Conservation (phyloP, 1,140 invertebrate genomes). For the Bombus terrestris region DNA sequence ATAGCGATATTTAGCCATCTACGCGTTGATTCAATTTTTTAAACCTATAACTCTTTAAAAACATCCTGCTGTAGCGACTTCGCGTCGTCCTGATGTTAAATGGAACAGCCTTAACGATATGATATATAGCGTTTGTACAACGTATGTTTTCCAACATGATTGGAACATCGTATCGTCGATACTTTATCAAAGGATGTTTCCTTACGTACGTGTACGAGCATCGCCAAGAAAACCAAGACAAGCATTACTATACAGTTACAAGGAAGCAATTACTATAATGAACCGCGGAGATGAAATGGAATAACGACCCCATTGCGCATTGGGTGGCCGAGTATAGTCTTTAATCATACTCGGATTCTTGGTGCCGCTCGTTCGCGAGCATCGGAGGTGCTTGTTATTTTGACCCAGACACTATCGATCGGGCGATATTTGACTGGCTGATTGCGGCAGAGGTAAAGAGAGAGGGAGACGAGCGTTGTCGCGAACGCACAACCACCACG, state of each 20-base stretch:
- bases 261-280: conserved; percentile 30
- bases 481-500: neutral
- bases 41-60: too few species aligned
- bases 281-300: neutral
- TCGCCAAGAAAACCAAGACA: neutral
- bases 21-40: too few species aligned
- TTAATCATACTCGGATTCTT: conserved; percentile 8
- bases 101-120: neutral
- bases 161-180: neutral
- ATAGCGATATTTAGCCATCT: too few species aligned
- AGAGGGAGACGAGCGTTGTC: conserved; percentile 17
- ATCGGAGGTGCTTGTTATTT: conserved; percentile 11
- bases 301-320: neutral
- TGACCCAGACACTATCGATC: conserved; percentile 43
- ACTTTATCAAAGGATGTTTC: neutral
- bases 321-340: neutral
- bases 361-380: neutral
- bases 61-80: too few species aligned
- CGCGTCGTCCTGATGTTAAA: neutral
- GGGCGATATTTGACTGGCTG: conserved; percentile 36
- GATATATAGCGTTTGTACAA: neutral
- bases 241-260: neutral
- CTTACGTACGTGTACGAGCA: neutral
- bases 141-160: neutral
- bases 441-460: conserved; percentile 3